A percentile compares a stretch with the other conserved stretches of the same genome.
Conservation (phyloP, 1,140 invertebrate genomes). For the Helicoverpa zea region DNA sequence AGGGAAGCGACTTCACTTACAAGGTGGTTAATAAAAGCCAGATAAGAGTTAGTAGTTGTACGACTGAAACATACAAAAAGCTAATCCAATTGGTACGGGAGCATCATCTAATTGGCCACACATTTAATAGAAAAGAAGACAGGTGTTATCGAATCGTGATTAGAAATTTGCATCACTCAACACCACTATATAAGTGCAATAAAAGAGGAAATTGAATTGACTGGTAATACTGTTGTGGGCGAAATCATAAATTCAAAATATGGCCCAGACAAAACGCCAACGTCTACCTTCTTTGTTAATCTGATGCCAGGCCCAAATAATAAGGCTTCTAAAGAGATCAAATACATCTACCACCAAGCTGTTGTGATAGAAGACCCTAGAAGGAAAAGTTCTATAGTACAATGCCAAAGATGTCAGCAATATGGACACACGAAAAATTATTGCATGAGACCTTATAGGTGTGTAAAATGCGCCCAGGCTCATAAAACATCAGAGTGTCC, state of each 20-base stretch:
- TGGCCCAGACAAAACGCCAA: no score
- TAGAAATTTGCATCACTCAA: slow-evolving; percentile 54
- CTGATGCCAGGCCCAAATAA: no score
- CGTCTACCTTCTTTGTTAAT: no score
- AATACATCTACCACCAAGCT: no score
- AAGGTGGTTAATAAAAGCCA: slow-evolving; percentile 17
- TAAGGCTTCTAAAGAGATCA: no score
- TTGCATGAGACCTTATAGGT: slow-evolving; percentile 51
- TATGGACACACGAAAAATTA: slow-evolving; percentile 58
- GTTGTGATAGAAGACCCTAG: no score
- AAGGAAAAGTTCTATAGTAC: slow-evolving; percentile 45
- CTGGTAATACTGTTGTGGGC: slow-evolving; percentile 51
- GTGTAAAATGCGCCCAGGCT: slow-evolving; percentile 52
- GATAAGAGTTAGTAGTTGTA: neutral
- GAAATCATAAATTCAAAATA: no score
- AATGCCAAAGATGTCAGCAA: slow-evolving; percentile 58
- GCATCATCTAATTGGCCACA: slow-evolving; percentile 35
- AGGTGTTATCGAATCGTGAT: slow-evolving; percentile 53
- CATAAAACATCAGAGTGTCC: slow-evolving; percentile 53
- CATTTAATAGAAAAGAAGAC: slow-evolving; percentile 13
- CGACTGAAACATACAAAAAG: neutral
- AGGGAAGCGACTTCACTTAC: neutral
- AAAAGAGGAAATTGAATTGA: slow-evolving; percentile 47
- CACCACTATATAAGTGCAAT: slow-evolving; percentile 48
- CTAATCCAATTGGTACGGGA: neutral